Evolutionary conservation across 2,888 invertebrate genomes (phyloP), one percentile per base, ranked within the genome.

Genomic region (Ferdinandea cuprea): DNA sequence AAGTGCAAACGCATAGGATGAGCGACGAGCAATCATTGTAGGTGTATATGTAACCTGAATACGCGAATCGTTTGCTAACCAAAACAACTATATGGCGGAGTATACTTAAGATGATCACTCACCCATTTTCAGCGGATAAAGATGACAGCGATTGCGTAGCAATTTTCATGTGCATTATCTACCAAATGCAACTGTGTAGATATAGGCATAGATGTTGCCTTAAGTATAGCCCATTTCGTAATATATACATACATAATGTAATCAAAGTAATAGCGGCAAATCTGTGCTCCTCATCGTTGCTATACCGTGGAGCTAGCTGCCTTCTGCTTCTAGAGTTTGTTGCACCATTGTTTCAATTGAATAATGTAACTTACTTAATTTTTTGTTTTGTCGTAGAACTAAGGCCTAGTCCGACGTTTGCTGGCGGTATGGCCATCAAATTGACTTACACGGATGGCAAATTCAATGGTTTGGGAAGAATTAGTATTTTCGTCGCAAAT

Each of bases 231-330:
- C 65, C 35, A 76, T 81, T 76, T 74, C 63, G 42, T 76, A 50
- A 69, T 54, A 15, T 40, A 15, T 15, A 2, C 40, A 15, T 40
- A 13, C 15, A 19, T 52, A 71, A 81, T 81, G 76, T 66, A 71
- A 76, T 71, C 81, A 81, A 71, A 71, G 65, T 76, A 66, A 66
- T 81, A 65, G 81, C 76, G 76, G 81, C 25, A 76, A 80, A 80
- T 80, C 61, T 58, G 50, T 76, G 76, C 28, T 19, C 66, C 42
- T 30, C 42, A 66, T 66, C 19, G 32, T 42, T 52, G 63, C 17
- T 37, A 46, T 15, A 37, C 61, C 63, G 37, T 37, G 63, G 19
- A 63, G 17, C 11, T 61, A 15, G 8, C 11, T 40, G 7, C 28
- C 50, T 17, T 40, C 25, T 19, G 15, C 52, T 37, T 21, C 28